Evolutionary conservation across 2,797 vertebrate genomes (phyloP), one percentile per base, ranked within the genome.

Genomic region (Eidolon dupreanum): DNA sequence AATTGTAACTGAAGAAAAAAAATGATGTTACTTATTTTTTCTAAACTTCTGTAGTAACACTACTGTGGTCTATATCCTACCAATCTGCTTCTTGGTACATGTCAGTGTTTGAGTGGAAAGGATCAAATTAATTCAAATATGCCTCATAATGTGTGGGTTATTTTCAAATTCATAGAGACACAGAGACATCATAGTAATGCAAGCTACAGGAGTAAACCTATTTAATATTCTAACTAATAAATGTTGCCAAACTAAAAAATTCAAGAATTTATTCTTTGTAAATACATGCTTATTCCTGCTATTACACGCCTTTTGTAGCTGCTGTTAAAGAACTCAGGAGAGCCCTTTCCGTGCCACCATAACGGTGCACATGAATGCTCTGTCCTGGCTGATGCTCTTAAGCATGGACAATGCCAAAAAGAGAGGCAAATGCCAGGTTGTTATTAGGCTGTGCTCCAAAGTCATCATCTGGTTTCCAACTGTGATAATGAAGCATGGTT

Each of bases 141-240:
- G 41, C 17, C 31, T 93, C 19, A 94, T 3, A 74, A 46, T 51
- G 79, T n/a, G 20, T 46, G 66, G 26, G 41, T 86, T 92, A 92
- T 73, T 96, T 84, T 94, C 22, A 93, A 63, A 70, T 84, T 93
- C 71, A 96, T 6, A 84, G 65, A 43, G 31, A 84, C 49, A 93
- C 20, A 55, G 0, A 88, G 33, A 90, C 20, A 55, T 63, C 66
- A 53, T 0, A 93, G 43, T 51, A 86, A 81, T 66, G 19, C 17
- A 95, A 89, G 26, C 26, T 87, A 83, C 3, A 94, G 36, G 19
- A 78, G 28, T 84, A 90, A 84, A 79, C 20, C 49, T 95, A n/a
- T 43, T 89, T 55, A 46, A 53, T 46, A 87, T 43, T 26, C 71
- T 84, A 89, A 71, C 13, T 65, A 92, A 83, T 82, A 92, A 93